Evolutionary conservation across 2,888 invertebrate genomes (phyloP).

Genomic region (Orchesella flavescens): DNA sequence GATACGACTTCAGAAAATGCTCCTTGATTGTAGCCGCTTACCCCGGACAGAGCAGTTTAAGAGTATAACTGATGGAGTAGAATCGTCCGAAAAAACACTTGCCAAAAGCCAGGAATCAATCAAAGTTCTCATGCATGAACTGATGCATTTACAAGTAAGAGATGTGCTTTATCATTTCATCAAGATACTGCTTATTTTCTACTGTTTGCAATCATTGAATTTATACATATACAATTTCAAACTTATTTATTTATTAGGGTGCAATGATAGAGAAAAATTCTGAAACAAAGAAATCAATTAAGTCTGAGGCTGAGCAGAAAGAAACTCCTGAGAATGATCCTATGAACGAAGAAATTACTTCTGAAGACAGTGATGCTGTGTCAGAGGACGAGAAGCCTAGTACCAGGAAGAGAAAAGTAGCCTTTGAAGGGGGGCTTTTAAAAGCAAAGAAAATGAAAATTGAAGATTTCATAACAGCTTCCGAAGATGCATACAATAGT

Average conservation of each 20-base stretch:
- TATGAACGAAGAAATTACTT: constrained; percentile 67
- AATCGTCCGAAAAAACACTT: constrained; percentile 73
- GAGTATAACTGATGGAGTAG: constrained; percentile 75
- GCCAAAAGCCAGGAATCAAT: constrained; percentile 74
- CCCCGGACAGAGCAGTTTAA: constrained; percentile 80
- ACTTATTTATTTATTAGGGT: constrained; percentile 74
- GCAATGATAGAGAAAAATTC: constrained; percentile 74
- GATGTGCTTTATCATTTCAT: not conserved
- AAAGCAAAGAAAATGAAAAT: constrained; percentile 75
- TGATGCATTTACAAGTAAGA: constrained; percentile 77
- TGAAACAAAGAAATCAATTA: constrained; percentile 79
- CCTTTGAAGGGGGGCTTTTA: constrained; percentile 70
- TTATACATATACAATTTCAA: constrained; percentile 76
- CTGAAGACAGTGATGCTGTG: constrained; percentile 61
- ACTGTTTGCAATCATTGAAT: too few species aligned
- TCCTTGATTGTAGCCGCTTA: constrained; percentile 85
- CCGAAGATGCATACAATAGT: constrained; percentile 78
- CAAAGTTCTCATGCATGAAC: constrained; percentile 78
- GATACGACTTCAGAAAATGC: constrained; percentile 89
- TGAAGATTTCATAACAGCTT: constrained; percentile 78
- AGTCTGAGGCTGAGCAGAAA: not conserved
- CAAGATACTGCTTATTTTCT: too few species aligned
- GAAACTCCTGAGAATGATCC: not conserved
- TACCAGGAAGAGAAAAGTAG: constrained; percentile 42
- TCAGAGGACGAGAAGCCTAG: not conserved